Percentiles rank a stretch among this genome's conserved stretches.
Conservation (phyloP, 2,113 vertebrate species). For the Sciurus niger region DNA sequence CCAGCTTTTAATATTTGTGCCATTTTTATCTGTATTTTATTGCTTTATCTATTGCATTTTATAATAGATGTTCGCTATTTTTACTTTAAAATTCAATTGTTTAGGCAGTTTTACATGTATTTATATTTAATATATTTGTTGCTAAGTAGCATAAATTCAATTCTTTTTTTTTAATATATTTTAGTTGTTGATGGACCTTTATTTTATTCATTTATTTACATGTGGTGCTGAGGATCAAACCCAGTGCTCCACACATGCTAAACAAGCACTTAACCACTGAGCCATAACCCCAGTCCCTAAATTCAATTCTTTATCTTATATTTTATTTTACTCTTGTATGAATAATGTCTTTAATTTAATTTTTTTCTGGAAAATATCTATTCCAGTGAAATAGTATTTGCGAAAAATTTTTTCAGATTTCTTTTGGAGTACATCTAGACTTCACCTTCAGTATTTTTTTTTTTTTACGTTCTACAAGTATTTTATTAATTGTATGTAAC, state of each 20-base stretch:
- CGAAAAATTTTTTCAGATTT: background rate
- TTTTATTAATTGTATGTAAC: constrained; percentile 2
- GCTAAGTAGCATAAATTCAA: background rate
- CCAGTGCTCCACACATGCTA: too few species aligned
- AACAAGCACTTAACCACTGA: too few species aligned
- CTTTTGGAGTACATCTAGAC: background rate
- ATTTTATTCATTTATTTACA: too few species aligned
- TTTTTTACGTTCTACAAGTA: background rate
- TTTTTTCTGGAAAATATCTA: background rate
- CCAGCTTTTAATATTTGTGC: background rate
- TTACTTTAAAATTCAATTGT: background rate
- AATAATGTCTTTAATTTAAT: background rate
- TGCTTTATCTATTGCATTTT: background rate
- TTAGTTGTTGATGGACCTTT: too few species aligned
- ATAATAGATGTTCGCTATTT: background rate
- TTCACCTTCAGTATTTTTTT: too few species aligned
- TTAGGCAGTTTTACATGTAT: background rate
- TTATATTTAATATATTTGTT: background rate
- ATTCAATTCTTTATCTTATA: background rate
- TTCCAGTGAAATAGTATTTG: background rate
- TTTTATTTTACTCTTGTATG: background rate
- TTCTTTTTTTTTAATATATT: background rate
- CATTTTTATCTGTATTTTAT: background rate
- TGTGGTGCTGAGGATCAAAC: too few species aligned
- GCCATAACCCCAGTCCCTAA: too few species aligned